Evolutionary conservation across 1,140 invertebrate genomes (phyloP), one percentile per base, ranked within the genome.

Genomic region (Zaprionus vittiger): DNA sequence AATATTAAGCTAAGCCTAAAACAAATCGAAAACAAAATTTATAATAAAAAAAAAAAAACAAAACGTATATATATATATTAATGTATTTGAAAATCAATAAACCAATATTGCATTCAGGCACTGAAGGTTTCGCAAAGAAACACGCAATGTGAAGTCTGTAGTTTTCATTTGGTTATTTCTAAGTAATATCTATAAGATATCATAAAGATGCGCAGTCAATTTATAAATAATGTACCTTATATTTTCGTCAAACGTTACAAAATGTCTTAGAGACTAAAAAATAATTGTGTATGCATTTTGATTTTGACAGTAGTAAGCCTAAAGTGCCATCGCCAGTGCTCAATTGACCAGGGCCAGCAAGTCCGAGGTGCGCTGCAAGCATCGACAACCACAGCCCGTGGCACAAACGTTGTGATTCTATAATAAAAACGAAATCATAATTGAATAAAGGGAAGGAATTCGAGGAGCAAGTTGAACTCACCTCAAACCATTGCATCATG

Each of bases 331-430:
- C 12, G 31, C 24, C 24, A 26, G 47, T 17, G 9, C 28, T 86
- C 77, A 92, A 66, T 84, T 87, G 14, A 92, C 75, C 24, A 81
- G 55, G 14, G 74, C 78, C 31, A 92, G 55, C 15, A 92, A 72
- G 12, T 79, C 72, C 3, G 85, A 77, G 0, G 87, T 91, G 37
- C 97, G 96, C 67, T 95, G 94, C 52, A 97, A 93, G 92, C 98
- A 99, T 68, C 94, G 94, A 93, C 98, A 99, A 4, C 98, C 98
- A 94, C 98, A 99, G 15, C 97, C 97, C 4, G 97, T 93, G 1
- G 94, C 94, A 67, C 94, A 95, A 0, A 94, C 93, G 22, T 93
- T 94, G 73, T 94, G 93, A 54, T 93, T 92, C 47, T 93, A 73
- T 41, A 94, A 93, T 26, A 67, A 41, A 71, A 26, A 5, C 2